A percentile compares a stretch with the other conserved stretches of the same genome.
Conservation (phyloP, 23 tunicate species). For the Trididemnum nubilum region DNA sequence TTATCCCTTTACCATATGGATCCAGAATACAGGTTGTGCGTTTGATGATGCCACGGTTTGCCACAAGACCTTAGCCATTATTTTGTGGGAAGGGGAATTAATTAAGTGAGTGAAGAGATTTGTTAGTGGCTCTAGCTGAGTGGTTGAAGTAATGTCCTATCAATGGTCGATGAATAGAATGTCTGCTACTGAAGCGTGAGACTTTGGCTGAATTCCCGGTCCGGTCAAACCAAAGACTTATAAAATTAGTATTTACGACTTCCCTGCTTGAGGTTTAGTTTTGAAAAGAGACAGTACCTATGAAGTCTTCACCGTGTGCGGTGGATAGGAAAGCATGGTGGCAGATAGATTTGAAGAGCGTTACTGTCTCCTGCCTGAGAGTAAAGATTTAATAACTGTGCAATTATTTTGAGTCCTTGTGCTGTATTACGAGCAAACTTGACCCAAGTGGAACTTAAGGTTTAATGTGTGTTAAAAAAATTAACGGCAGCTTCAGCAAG, state of each 20-base stretch:
- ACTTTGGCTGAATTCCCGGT: neutral
- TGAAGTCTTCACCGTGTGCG: too few relatives aligned
- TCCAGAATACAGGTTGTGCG: slow-evolving; percentile 75
- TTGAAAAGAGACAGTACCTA: too few relatives aligned
- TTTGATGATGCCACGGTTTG: slow-evolving; percentile 48
- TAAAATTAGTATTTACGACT: neutral
- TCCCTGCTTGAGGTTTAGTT: neutral
- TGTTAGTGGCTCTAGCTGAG: neutral
- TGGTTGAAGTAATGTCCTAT: neutral
- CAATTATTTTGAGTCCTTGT: too few relatives aligned
- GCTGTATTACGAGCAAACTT: too few relatives aligned
- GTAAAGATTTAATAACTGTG: too few relatives aligned
- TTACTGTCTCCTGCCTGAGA: too few relatives aligned
- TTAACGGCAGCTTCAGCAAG: too few relatives aligned
- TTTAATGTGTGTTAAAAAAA: too few relatives aligned
- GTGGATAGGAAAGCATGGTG: too few relatives aligned
- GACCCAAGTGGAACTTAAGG: too few relatives aligned
- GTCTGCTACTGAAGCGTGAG: neutral
- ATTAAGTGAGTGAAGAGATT: neutral
- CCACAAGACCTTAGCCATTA: slow-evolving; percentile 50
- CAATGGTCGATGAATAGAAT: neutral
- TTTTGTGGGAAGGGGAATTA: slow-evolving; percentile 24
- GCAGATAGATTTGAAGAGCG: too few relatives aligned
- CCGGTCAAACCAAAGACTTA: neutral
- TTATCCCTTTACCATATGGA: slow-evolving; percentile 62